Evolutionary conservation across 2,113 vertebrate genomes (phyloP), one percentile per base, ranked within the genome.

Genomic region (Rhea americana): DNA sequence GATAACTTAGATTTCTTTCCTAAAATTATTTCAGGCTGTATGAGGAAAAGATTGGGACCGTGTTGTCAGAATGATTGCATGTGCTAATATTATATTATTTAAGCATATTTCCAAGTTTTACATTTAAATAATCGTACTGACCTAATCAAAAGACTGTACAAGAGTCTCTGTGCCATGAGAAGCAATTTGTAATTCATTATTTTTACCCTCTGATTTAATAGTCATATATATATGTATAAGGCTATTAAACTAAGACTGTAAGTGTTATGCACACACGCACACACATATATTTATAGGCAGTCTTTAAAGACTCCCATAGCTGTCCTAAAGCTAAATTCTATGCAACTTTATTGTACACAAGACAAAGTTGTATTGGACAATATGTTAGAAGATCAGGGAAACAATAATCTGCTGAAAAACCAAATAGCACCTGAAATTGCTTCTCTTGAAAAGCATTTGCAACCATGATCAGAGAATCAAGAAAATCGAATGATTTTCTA

Each of bases 71-170:
- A 55, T 81, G 81, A 81, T 56, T 50, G 14, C 70, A 45, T 76
- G 39, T 81, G 65, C 61, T 90, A 91, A 61, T 21, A 19, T 71
- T 72, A 55, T 35, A 68, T 65, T 28, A 86, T 73, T 94, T 77
- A 71, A 89, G 65, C 90, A 59, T 56, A 74, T 86, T 85, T 91
- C 45, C 37, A 83, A 83, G 32, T 74, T 90, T 89, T 94, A 41
- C 3, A 32, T 83, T 93, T 91, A 53, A 93, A 53, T 66, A 83
- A 71, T 48, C 48, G 1, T 68, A 30, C 88, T 85, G 37, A 83
- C 51, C 61, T 37, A 78, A 91, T 92, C 41, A 80, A 91, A 90
- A 58, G 55, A 28, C 17, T 93, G 22, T 79, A 73, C 39, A 67
- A 82, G 50, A 39, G 68, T 61, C 28, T 95, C 67, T 88, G 51